These are phyloP conservation scores for Austrolebias charrua DNA, from an alignment of 2,797 vertebrate species.

Conservation along the genomic window DNA sequence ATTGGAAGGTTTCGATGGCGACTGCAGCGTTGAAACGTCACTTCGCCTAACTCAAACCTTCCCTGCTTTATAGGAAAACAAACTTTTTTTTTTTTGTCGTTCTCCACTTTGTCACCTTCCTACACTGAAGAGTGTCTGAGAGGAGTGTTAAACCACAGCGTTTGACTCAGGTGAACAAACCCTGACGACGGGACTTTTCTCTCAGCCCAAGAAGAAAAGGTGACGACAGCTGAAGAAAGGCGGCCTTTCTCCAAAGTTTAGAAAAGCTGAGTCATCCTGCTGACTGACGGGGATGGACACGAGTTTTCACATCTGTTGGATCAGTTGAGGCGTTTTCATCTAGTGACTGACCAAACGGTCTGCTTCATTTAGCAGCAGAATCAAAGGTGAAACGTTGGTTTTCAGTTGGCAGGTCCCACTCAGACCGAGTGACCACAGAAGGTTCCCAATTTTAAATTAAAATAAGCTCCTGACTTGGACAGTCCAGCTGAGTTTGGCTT, in stretches of 20 bases:
- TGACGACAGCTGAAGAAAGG: no score
- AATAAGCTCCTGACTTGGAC: no score
- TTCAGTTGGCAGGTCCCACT: no score
- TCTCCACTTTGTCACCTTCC: not conserved
- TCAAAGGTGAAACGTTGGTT: no score
- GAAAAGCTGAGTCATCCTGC: slow-evolving; percentile 33
- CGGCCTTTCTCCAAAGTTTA: slow-evolving; percentile 16
- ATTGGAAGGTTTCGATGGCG: no score
- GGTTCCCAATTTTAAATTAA: no score
- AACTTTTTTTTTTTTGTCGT: not conserved
- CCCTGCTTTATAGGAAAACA: not conserved
- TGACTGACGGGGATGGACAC: not conserved
- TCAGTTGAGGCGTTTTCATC: not conserved
- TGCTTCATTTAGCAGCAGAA: no score
- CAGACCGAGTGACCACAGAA: no score
- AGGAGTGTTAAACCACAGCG: slow-evolving; percentile 4
- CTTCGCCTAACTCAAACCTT: not conserved
- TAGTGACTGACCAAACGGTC: no score
- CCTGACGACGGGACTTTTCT: slow-evolving; percentile 18
- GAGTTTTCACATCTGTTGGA: not conserved
- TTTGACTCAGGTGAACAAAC: slow-evolving; percentile 12
- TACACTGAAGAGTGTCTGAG: not conserved
- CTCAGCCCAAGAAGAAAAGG: not conserved
- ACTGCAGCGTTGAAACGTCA: not conserved
- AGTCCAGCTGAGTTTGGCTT: no score